Base-by-base conservation (phyloP, 35 echinoderm and acorn worm species). In the Ophioderma brevispina region DNA sequence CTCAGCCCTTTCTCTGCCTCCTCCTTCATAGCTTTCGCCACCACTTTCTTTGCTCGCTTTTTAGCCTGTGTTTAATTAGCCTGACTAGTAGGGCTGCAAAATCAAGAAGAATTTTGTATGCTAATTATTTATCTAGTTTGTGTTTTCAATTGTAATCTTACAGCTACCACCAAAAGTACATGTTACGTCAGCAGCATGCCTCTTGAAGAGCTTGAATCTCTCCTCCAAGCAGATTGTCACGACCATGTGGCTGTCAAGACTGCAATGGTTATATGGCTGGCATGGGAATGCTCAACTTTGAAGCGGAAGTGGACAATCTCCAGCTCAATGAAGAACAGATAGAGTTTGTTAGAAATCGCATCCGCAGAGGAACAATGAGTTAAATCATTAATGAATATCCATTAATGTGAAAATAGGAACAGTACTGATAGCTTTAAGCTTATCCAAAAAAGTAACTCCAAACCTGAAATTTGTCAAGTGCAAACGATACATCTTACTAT, bases 101-200 rank as follows among this genome's bases (percentile, higher is more conserved):
- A n/a, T n/a, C n/a, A n/a, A n/a, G n/a, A n/a, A n/a, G n/a, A n/a
- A n/a, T n/a, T n/a, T n/a, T n/a, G n/a, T n/a, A n/a, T n/a, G n/a
- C n/a, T n/a, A n/a, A n/a, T n/a, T n/a, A n/a, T 46, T 46, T 46
- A 46, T 8, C 41, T 8, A 46, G 41, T 46, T 46, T 17, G 4
- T 46, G 4, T 46, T 17, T 46, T 46, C 4, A 4, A 46, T 46
- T 46, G 4, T 46, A n/a, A n/a, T 84, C 80, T 82, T 81, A n/a
- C 91, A 99, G 97, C 49, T 99, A 99, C 85, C 97, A 99, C 63
- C 97, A 99, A 89, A 99, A 99, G 70, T 99, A 99, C 88, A 95
- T 99, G 93, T 80, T 99, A 1, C 87, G 97, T 39, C 90, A 99
- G 34, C 79, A 99, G 17, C 87, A 84, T 37, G 75, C 28, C 90